Conservation (phyloP, 2,888 invertebrate genomes). For the Resseliella maxima region DNA sequence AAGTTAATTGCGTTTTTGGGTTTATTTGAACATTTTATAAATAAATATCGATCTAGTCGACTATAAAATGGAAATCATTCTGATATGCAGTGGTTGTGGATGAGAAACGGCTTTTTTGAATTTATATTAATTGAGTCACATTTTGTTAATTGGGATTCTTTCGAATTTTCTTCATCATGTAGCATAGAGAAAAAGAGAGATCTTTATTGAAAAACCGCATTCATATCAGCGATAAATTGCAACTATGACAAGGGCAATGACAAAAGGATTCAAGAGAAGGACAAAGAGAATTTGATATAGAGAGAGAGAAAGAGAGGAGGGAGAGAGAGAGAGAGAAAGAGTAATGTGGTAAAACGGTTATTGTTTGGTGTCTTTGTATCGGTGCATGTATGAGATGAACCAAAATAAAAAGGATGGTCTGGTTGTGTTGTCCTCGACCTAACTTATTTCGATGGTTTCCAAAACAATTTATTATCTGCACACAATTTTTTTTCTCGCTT, state of each 20-base stretch:
- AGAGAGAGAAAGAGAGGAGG: too few relatives aligned
- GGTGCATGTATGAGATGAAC: background rate
- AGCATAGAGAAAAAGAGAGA: background rate
- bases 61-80: too few relatives aligned
- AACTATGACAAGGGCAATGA: background rate
- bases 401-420: background rate
- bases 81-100: too few relatives aligned
- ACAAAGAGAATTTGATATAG: too few relatives aligned
- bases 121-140: background rate
- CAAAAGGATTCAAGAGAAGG: background rate
- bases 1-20: background rate
- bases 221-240: constrained; percentile 31
- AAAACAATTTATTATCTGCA: constrained; percentile 54
- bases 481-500: background rate
- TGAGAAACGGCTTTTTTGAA: background rate
- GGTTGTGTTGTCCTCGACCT: background rate
- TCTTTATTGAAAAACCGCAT: constrained; percentile 37
- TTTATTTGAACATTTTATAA: too few relatives aligned
- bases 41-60: too few relatives aligned
- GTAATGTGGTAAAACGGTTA: too few relatives aligned
- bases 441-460: background rate
- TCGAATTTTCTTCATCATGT: background rate
- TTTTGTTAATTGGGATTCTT: background rate
- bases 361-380: background rate
- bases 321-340: too few relatives aligned